These are phyloP conservation scores for Ormyrus pomaceus DNA, from an alignment of 2,888 invertebrate genomes.

Conservation along the genomic window DNA sequence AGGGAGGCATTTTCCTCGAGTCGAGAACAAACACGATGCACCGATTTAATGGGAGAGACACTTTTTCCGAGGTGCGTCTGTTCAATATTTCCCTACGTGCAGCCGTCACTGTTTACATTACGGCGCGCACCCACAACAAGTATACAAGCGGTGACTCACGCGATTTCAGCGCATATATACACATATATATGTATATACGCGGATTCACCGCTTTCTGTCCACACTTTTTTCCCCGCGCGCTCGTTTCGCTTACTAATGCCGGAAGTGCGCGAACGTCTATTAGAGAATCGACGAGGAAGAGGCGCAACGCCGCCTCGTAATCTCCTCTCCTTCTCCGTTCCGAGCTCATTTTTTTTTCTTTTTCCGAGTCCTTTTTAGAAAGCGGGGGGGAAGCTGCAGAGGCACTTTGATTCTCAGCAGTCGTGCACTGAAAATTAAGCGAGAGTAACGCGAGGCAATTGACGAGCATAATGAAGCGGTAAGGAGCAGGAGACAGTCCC, in stretches of 20 bases:
- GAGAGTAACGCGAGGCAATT: constrained; percentile 33
- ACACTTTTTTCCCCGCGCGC: constrained; percentile 4
- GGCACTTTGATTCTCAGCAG: constrained; percentile 35
- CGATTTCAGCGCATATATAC: not conserved
- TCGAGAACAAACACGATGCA: constrained; percentile 30
- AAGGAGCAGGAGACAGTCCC: too few relatives aligned
- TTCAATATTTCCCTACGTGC: constrained; percentile 36
- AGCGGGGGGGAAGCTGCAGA: not conserved
- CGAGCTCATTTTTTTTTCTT: too few relatives aligned
- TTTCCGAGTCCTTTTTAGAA: too few relatives aligned
- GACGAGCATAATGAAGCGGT: constrained; percentile 19
- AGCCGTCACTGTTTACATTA: constrained; percentile 42
- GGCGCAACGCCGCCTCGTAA: not conserved
- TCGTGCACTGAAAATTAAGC: constrained; percentile 33
- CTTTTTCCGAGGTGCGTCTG: constrained; percentile 9
- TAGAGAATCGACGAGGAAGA: constrained; percentile 25
- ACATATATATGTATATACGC: not conserved
- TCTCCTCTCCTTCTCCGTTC: too few relatives aligned
- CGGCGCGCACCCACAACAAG: not conserved
- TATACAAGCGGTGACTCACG: constrained; percentile 18
- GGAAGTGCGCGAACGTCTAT: constrained; percentile 34
- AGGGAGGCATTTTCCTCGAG: not conserved
- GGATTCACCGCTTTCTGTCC: constrained; percentile 17
- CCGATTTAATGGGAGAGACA: constrained; percentile 24
- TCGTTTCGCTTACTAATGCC: constrained; percentile 40